phyloP scores from a whole-genome alignment of 2,113 vertebrate genomes.

The Pseudopipra pipra region DNA sequence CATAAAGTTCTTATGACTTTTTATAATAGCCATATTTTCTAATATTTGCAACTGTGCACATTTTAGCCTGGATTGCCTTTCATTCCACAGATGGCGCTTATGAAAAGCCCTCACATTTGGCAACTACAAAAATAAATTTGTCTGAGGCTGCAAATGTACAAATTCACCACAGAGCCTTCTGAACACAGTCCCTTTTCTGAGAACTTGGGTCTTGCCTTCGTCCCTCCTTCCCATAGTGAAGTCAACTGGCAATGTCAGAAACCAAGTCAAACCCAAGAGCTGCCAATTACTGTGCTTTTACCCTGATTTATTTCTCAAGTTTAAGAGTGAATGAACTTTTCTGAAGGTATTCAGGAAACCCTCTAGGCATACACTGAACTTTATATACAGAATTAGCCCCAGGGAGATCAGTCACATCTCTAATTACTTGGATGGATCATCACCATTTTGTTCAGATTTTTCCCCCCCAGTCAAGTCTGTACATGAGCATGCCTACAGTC shows the following conservation, averaged over 20 bases:
- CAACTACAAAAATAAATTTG: neutral
- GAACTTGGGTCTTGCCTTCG: neutral
- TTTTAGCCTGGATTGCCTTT: neutral
- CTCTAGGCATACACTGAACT: neutral
- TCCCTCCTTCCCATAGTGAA: neutral
- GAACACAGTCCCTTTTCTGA: neutral
- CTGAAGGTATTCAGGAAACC: neutral
- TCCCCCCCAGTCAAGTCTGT: accelerated
- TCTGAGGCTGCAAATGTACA: neutral
- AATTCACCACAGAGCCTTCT: neutral
- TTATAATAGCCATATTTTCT: neutral
- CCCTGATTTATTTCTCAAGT: neutral
- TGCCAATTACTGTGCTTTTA: neutral
- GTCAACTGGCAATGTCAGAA: neutral
- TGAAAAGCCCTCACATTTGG: neutral
- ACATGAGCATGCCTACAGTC: accelerated
- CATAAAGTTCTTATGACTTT: neutral
- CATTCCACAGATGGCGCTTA: conserved; percentile 14
- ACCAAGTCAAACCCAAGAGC: neutral
- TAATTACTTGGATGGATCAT: neutral
- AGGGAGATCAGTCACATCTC: neutral
- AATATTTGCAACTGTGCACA: neutral
- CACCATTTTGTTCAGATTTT: neutral
- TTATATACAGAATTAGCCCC: neutral
- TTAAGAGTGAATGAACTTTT: neutral